Base-by-base conservation (phyloP, 2,888 invertebrate genomes). In the Dynastes grantii region DNA sequence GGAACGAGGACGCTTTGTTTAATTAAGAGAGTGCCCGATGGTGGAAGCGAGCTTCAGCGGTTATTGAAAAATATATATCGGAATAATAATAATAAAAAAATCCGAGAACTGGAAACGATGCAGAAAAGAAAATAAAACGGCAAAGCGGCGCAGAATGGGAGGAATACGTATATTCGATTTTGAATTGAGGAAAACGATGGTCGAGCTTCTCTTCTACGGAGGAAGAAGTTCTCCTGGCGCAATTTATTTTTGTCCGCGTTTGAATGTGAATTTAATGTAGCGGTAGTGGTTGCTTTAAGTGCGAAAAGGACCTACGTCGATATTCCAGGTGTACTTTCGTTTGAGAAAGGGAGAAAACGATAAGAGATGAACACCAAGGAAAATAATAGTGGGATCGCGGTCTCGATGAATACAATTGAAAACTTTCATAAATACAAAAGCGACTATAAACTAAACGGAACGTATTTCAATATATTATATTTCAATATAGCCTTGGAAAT, bases 371-470 rank as follows among this genome's bases (percentile, higher is more conserved):
- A 55, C 55, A 13, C 40, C 13, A 40, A 40, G 29, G n/a, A 70
- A 53, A 70, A 53, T 70, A 70, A 67, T 22, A 49, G 49, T 8
- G 22, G 32, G 32, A 29, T n/a, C 29, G 3, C n/a, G 16, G 32
- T 55, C 53, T 29, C n/a, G 53, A 27, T 37, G 32, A n/a, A 29
- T 53, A 53, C 67, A 68, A 68, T 68, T 32, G 70, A 70, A 53
- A 70, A 70, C 53, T 70, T 70, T 37, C 70, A 70, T 70, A 70
- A 70, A 70, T 53, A 70, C 53, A 27, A n/a, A 51, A 11, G 32
- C 27, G 81, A 81, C 81, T 82, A 81, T 83, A 83, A 84, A 84
- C 83, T 84, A 83, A 83, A 82, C 81, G 82, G 80, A 78, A 80
- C 64, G 11, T 3, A 29, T 32, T 83, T 81, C 81, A 81, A 83